Evolutionary conservation across 2,888 invertebrate species (phyloP).

Genomic region (Orthonychiurus folsomi): DNA sequence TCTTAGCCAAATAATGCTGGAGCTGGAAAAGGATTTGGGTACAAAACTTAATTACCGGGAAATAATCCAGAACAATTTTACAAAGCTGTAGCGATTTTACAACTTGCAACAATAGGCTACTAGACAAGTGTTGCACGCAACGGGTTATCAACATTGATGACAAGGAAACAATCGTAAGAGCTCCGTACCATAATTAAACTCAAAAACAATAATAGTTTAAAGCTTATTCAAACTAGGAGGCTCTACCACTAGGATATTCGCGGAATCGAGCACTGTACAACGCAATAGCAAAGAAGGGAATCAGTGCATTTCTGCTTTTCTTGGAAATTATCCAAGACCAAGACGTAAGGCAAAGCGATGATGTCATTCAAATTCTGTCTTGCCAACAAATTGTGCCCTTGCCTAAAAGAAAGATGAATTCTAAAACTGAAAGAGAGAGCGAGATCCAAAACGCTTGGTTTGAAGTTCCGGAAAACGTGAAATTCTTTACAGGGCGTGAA

Average conservation of each 20-base stretch:
- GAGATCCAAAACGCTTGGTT: not conserved
- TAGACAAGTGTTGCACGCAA: not conserved
- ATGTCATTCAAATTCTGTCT: not conserved
- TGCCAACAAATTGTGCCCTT: not conserved
- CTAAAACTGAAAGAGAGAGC: not conserved
- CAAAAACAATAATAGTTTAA: not conserved
- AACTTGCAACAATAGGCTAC: not conserved
- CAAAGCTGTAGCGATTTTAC: slow-evolving; percentile 1
- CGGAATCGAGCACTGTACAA: not conserved
- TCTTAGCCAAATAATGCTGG: not conserved
- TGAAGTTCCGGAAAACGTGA: not conserved
- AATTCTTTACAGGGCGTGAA: not conserved
- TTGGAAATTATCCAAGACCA: not conserved
- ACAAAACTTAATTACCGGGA: not conserved
- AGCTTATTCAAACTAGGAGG: not conserved
- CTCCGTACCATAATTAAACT: no score
- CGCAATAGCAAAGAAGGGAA: not conserved
- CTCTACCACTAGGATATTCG: not conserved
- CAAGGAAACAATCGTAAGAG: not conserved
- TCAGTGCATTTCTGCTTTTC: not conserved
- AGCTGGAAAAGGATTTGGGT: no score
- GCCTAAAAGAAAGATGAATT: not conserved
- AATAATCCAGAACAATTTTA: not conserved
- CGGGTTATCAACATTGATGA: not conserved
- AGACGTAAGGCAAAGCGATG: not conserved